Evolutionary conservation across 2,888 invertebrate genomes (phyloP), one percentile per base, ranked within the genome.

Genomic region (Isoperla grammatica): DNA sequence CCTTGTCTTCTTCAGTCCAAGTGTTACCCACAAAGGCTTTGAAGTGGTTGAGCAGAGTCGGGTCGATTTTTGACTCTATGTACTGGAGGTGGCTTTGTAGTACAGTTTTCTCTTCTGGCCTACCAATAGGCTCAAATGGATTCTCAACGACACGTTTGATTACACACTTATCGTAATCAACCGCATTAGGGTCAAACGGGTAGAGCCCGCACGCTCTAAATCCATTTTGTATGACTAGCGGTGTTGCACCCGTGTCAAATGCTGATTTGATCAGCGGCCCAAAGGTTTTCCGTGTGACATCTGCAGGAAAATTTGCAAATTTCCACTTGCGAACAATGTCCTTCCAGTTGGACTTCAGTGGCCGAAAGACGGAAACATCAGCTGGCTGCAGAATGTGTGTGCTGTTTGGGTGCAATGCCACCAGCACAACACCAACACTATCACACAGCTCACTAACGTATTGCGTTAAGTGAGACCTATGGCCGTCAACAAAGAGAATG

Each of bases 331-430:
- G 19, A 2, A 45, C 17, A 19, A 2, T 11, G 15, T 45, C 17
- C 11, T 13, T 13, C 19, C 45, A 45, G 11, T 4, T 5, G 5
- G 15, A 2, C 19, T 19, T 45, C 15, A 45, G 11, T 45, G 45
- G 45, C 5, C 45, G 5, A 19, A 45, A 45, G 2, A 45, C 19
- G 4, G 15, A n/a, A 2, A 45, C 45, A 45, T 45, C 45, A 15
- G 17, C 15, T 17, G 45, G 45, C 45, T 45, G 45, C 45, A 45
- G 17, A 17, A 45, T 45, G 45, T 45, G 45, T 11, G 17, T 45
- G 15, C 15, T 17, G 19, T 45, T 45, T 3, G 45, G 45, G 11
- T 15, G 17, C 5, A 45, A 15, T 4, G n/a, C n/a, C 4, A 13
- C 4, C 11, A 40, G 11, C 4, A 17, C 11, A 15, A 45, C 15